These are phyloP conservation scores for Ptilorrhoa leucosticta DNA, from an alignment of 2,113 vertebrate genomes.

Conservation along the genomic window DNA sequence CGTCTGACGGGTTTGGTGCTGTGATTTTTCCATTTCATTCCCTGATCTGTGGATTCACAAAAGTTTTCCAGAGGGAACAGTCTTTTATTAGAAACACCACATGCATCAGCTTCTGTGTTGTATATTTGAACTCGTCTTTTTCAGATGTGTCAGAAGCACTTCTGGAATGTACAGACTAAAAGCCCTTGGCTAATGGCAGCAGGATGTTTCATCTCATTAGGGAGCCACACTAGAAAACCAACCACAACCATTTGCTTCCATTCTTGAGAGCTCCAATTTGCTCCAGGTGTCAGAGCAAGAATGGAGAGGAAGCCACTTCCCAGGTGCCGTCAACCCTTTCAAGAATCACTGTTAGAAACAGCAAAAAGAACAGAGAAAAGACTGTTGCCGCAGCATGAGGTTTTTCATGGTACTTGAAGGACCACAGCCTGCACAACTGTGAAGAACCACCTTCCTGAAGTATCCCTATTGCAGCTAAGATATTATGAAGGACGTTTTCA, in stretches of 20 bases:
- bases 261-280: not conserved
- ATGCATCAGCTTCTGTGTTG: not conserved
- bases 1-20: not conserved
- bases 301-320: not conserved
- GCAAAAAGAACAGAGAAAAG: not conserved
- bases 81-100: not conserved
- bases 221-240: not conserved
- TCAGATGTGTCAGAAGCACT: not conserved
- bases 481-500: not conserved
- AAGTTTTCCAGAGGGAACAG: not conserved
- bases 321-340: not conserved
- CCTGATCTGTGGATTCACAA: not conserved
- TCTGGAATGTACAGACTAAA: not conserved
- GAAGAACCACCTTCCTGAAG: not conserved
- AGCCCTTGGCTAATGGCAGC: not conserved
- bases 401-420: not conserved
- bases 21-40: not conserved
- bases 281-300: not conserved
- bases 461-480: not conserved
- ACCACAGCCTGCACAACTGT: not conserved
- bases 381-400: not conserved
- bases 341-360: not conserved
- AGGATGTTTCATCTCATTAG: not conserved
- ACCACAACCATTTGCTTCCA: not conserved
- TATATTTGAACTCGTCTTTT: not conserved